Evolutionary conservation across 2,113 vertebrate species (phyloP).

Genomic region (Prochilodus magdalenae): DNA sequence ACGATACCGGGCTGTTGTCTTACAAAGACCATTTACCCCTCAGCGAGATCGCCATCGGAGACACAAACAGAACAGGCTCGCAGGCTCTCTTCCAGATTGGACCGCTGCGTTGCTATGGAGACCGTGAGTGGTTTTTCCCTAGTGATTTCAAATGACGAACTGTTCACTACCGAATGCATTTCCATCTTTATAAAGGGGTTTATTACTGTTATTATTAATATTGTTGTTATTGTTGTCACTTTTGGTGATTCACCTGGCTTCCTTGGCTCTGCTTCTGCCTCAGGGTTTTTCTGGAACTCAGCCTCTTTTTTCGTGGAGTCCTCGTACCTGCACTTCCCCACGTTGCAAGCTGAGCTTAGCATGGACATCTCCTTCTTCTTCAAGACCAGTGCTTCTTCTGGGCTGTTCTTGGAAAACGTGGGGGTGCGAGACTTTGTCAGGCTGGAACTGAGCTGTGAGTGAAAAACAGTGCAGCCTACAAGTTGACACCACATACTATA

Average conservation of each 20-base stretch:
- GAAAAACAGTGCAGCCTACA: neutral
- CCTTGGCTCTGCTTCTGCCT: constrained; percentile 47
- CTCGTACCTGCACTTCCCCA: constrained; percentile 93
- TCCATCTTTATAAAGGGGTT: constrained; percentile 21
- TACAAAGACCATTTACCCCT: constrained; percentile 98
- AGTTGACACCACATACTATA: too few species aligned
- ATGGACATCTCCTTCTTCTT: constrained; percentile 95
- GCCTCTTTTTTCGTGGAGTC: constrained; percentile 91
- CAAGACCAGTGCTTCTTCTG: constrained; percentile 87
- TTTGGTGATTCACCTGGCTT: neutral
- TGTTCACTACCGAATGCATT: constrained; percentile 49
- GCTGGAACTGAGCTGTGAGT: constrained; percentile 94
- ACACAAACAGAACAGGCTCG: constrained; percentile 92
- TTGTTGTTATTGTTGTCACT: neutral
- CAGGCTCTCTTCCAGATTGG: constrained; percentile 92
- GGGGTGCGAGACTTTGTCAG: constrained; percentile 93
- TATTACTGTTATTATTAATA: neutral
- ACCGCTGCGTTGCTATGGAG: constrained; percentile 94
- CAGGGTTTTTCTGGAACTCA: constrained; percentile 94
- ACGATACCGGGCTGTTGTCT: constrained; percentile 90
- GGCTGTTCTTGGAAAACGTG: constrained; percentile 94
- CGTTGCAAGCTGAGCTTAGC: constrained; percentile 88
- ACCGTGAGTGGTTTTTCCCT: constrained; percentile 89
- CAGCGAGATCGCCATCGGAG: constrained; percentile 92
- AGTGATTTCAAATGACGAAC: constrained; percentile 36